Percentiles rank a stretch among this genome's conserved stretches.
Evolutionary conservation across 2,797 vertebrate genomes (phyloP).

Genomic region (Alcedo quadribrachys): DNA sequence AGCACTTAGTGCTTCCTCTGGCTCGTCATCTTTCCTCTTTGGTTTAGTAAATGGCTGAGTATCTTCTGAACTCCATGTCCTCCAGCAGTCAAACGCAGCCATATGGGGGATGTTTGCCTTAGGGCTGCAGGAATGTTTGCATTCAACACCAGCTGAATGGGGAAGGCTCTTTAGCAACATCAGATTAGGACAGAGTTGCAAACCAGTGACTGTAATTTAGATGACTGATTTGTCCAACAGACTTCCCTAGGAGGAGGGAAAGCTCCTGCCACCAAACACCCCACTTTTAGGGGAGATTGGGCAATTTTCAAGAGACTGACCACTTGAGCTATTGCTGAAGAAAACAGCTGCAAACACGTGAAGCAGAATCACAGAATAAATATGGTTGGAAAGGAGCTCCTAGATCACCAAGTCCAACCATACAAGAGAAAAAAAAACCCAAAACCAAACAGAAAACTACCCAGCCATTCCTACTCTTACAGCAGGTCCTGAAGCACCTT

Average conservation of each 20-base stretch:
- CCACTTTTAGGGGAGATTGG: not conserved
- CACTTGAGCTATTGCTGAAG: not conserved
- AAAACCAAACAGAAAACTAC: too few relatives aligned
- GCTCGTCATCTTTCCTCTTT: not conserved
- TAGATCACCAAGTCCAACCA: too few relatives aligned
- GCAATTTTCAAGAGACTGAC: not conserved
- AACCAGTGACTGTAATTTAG: not conserved
- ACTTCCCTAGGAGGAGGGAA: not conserved
- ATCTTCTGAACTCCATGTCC: not conserved
- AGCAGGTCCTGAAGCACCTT: too few relatives aligned
- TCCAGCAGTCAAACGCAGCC: not conserved
- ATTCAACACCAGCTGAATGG: constrained; percentile 46
- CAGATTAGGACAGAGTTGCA: constrained; percentile 6
- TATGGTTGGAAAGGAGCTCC: too few relatives aligned
- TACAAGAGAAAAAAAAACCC: too few relatives aligned
- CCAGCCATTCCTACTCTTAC: too few relatives aligned
- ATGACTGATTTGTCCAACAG: constrained; percentile 5
- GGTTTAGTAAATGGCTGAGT: not conserved
- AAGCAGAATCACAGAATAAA: not conserved
- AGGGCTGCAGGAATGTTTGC: constrained; percentile 43
- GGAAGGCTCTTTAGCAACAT: constrained; percentile 32
- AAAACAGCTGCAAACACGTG: not conserved
- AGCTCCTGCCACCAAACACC: not conserved
- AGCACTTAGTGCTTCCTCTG: not conserved
- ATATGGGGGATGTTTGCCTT: not conserved